Evolutionary conservation across 2,797 vertebrate species (phyloP), one percentile per base, ranked within the genome.

Genomic region (Melanogrammus aeglefinus): DNA sequence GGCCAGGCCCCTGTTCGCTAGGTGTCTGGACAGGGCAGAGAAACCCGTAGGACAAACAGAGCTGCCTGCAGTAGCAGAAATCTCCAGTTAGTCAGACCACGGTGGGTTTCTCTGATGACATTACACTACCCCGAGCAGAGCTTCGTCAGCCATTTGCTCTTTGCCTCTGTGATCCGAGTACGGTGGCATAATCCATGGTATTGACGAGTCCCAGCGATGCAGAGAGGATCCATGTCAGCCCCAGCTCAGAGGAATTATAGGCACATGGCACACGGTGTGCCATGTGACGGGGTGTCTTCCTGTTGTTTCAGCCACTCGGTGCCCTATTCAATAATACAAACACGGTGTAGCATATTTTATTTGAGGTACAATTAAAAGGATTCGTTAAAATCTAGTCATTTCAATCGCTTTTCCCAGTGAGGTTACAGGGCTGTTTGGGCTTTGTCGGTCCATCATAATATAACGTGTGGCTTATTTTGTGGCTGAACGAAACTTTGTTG

Each of bases 1-100:
- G 78, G 79, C 33, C 39, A 72, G 66, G 81, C 77, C 78, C 80
- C 72, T 79, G 82, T 77, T 80, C 75, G 76, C 80, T 76, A 74
- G 76, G 63, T 80, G 78, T 79, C 77, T 80, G 70, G 51, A 21
- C 18, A 63, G 51, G 51, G 9, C 75, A 78, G 33, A 77, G 78
- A 81, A 72, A 75, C 79, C 71, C 76, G 80, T 35, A 72, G 72
- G 73, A 76, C 24, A 71, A 77, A 82, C 76, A 75, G 51, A 18
- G 9, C 18, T 72, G 75, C 71, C 73, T 75, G 70, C 79, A 72
- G 76, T 79, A 75, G 75, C 72, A 18, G 2, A 29, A 24, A 35
- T 41, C 36, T 4, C 51, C 0, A 63, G 77, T 74, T 39, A 38
- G 33, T 38, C 75, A 38, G 39, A 29, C 31, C 63, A 12, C 33